Conservation (phyloP, 2,888 invertebrate genomes). For the Digitonthophagus gazella region DNA sequence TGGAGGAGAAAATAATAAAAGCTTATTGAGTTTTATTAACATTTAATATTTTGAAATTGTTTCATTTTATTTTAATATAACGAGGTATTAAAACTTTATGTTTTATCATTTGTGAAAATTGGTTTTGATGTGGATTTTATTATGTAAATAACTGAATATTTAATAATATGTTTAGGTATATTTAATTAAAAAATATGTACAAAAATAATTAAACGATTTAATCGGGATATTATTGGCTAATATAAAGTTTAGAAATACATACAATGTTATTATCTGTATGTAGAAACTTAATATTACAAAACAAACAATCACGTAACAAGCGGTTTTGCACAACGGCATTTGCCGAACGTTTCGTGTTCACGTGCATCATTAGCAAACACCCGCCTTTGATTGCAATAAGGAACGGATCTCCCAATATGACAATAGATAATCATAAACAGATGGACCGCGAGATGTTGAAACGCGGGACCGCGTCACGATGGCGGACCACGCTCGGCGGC, state of each 20-base stretch:
- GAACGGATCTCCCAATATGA: neutral
- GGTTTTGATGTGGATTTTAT: too few species aligned
- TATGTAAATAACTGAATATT: too few species aligned
- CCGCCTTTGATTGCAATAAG: neutral
- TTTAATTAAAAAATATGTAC: too few species aligned
- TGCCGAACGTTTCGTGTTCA: neutral
- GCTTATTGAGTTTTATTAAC: slow-evolving; percentile 26
- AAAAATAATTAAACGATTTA: too few species aligned
- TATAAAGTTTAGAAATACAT: neutral
- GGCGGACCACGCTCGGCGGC: slow-evolving; percentile 4
- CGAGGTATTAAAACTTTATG: too few species aligned
- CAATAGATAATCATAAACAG: neutral
- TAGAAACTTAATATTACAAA: neutral
- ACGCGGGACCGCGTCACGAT: neutral
- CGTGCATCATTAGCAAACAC: neutral
- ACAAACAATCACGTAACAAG: neutral
- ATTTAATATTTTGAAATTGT: neutral
- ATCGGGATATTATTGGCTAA: too few species aligned
- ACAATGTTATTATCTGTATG: neutral
- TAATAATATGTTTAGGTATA: too few species aligned
- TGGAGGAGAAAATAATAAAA: slow-evolving; percentile 29
- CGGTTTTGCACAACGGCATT: neutral
- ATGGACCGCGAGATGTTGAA: neutral
- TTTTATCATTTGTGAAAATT: too few species aligned
- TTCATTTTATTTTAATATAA: neutral